A percentile compares a stretch with the other conserved stretches of the same genome.
Evolutionary conservation across 2,113 vertebrate species (phyloP).

Genomic region (Myrmophylax atrothorax): DNA sequence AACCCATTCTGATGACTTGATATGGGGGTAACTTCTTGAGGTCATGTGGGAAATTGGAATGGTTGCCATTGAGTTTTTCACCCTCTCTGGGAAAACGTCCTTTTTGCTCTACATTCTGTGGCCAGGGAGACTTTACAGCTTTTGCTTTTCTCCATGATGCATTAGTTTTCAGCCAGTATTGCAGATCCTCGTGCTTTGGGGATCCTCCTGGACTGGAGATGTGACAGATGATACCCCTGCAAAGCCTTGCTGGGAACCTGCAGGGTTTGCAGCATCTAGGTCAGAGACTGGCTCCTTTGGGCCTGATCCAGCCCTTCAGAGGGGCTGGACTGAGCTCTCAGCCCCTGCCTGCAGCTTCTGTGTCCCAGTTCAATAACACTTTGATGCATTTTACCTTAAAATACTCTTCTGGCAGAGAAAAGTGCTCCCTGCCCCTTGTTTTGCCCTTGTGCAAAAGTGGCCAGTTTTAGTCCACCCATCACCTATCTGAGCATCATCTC

Average conservation of each 20-base stretch:
- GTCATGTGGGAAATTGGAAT: neutral
- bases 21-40: neutral
- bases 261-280: neutral
- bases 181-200: neutral
- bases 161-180: neutral
- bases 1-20: accelerated
- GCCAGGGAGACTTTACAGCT: neutral
- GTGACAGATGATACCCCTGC: constrained; percentile 37
- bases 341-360: neutral
- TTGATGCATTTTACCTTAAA: constrained; percentile 41
- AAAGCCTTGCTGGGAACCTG: neutral
- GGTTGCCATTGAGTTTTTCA: neutral
- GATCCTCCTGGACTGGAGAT: neutral
- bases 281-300: neutral
- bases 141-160: neutral
- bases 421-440: neutral
- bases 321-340: neutral
- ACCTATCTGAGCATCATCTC: neutral
- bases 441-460: constrained; percentile 16
- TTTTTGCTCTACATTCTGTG: neutral
- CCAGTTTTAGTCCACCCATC: neutral
- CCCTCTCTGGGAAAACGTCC: neutral
- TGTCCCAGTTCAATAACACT: neutral
- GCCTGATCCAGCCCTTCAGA: constrained; percentile 23
- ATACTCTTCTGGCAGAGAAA: neutral